Base-by-base conservation (phyloP, 2,888 invertebrate genomes). In the Thereva nobilitata region DNA sequence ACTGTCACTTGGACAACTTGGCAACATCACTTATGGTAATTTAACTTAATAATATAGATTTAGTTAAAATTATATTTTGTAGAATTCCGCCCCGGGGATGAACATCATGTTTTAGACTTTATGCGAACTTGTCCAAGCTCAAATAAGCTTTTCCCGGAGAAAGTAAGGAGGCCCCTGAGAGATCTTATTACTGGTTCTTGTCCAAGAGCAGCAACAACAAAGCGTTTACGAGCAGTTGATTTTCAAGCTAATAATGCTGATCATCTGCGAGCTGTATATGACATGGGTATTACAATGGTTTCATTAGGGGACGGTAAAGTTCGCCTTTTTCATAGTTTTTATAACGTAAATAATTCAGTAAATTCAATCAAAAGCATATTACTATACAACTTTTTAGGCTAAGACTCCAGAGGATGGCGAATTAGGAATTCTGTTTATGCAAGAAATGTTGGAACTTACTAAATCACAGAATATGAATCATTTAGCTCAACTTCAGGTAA, bases 271-370 rank as follows among this genome's bases (percentile, higher is more conserved):
- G 86, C 93, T 71, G 86, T 98, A 71, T 87, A 90, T 68, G 90
- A 93, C 77, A 97, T 98, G 96, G 98, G 98, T 70, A 97, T 99
- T 76, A 90, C 92, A 66, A 90, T 97, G 74, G 85, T 94, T 70
- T 92, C 92, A 0, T 84, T 95, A 77, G 86, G 89, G 10, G 96
- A 97, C 79, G 97, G 97, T 55, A 84, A 94, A 70, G 90, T 98
- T 69, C 96, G 97, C 79, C 85, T 98, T 67, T 86, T 95, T 63
- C 97, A 98, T 79, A 90, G 92, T 54, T 91, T 90, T 75, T 87
- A 91, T 72, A 88, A 92, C 82, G 96, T 95, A 84, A 85, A 85
- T 83, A 70, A 67, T 23, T 42, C 8, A 64, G 59, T 34, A 63
- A 69, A 42, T 47, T n/a, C 42, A 52, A 49, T 52, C 35, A 37